Conservation (phyloP, 64 coral and sea anemone genomes). For the Cladopsammia gracilis region DNA sequence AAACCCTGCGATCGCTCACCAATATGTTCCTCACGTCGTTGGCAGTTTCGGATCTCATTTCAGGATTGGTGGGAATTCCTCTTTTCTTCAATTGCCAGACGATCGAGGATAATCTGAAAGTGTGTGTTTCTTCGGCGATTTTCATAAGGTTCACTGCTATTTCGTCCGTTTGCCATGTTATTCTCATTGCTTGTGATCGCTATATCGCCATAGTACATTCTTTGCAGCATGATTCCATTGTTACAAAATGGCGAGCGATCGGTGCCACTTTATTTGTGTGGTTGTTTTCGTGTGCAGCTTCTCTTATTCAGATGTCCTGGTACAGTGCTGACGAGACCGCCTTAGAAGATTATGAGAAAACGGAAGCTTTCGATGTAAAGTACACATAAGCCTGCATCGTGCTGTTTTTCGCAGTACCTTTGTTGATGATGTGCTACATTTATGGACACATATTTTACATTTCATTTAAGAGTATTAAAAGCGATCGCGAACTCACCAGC, state of each 20-base stretch:
- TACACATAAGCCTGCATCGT: constrained; percentile 15
- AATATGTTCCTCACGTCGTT: constrained; percentile 40
- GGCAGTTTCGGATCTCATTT: constrained; percentile 45
- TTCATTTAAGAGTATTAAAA: constrained; percentile 5
- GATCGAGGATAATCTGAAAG: neutral
- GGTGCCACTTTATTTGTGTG: constrained; percentile 2
- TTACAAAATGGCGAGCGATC: constrained; percentile 44
- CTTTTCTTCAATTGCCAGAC: neutral
- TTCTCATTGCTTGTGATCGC: constrained; percentile 27
- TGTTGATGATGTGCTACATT: constrained; percentile 33
- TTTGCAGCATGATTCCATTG: neutral
- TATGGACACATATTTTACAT: constrained; percentile 36
- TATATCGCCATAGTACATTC: constrained; percentile 52
- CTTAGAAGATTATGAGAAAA: neutral
- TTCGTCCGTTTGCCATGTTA: constrained; percentile 51
- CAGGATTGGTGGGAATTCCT: constrained; percentile 54
- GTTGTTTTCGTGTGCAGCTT: constrained; percentile 5
- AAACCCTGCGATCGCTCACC: constrained; percentile 1
- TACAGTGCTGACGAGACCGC: neutral
- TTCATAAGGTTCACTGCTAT: constrained; percentile 36
- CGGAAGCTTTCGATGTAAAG: neutral
- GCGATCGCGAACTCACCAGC: neutral
- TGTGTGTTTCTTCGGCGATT: constrained; percentile 4
- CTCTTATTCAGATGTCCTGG: constrained; percentile 52
- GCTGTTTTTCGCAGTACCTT: constrained; percentile 14